Percentiles rank a stretch among this genome's conserved stretches.
Evolutionary conservation across 1,140 invertebrate species (phyloP).

Genomic region (Drosophila kohkoa): DNA sequence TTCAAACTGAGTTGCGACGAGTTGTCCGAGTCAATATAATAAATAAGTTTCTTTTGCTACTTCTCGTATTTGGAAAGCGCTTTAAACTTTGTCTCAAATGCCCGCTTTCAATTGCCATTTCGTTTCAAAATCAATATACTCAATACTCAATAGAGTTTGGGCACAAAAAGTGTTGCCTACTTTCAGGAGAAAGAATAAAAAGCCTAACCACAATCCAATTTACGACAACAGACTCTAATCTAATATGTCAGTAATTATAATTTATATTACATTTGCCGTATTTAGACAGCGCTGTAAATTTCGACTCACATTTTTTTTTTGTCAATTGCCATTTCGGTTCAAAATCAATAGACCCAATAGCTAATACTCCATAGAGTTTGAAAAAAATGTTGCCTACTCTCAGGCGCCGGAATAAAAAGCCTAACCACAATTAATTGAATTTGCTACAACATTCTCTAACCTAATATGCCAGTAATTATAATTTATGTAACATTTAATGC

Average conservation of each 20-base stretch:
- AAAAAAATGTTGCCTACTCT: slow-evolving; percentile 25
- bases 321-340: slow-evolving; percentile 60
- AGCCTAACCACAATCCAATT: slow-evolving; percentile 59
- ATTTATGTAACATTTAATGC: slow-evolving; percentile 75
- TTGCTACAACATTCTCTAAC: slow-evolving; percentile 35
- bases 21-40: slow-evolving; percentile 67
- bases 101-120: slow-evolving; percentile 57
- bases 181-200: slow-evolving; percentile 4
- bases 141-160: neutral
- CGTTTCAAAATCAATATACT: slow-evolving; percentile 61
- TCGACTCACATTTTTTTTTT: slow-evolving; percentile 57
- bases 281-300: slow-evolving; percentile 77
- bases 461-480: slow-evolving; percentile 75
- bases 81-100: slow-evolving; percentile 77
- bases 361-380: neutral
- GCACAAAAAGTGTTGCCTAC: slow-evolving; percentile 18
- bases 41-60: slow-evolving; percentile 76
- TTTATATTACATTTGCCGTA: slow-evolving; percentile 73
- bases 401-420: slow-evolving; percentile 11
- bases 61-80: slow-evolving; percentile 75
- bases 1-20: slow-evolving; percentile 13
- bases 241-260: slow-evolving; percentile 75
- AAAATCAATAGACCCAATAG: slow-evolving; percentile 57
- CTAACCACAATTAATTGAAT: slow-evolving; percentile 50
- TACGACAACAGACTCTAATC: slow-evolving; percentile 55